Percentiles rank a stretch among this genome's conserved stretches.
These are phyloP conservation scores for Pandion haliaetus DNA, from an alignment of 2,113 vertebrate species.

Conservation along the genomic window DNA sequence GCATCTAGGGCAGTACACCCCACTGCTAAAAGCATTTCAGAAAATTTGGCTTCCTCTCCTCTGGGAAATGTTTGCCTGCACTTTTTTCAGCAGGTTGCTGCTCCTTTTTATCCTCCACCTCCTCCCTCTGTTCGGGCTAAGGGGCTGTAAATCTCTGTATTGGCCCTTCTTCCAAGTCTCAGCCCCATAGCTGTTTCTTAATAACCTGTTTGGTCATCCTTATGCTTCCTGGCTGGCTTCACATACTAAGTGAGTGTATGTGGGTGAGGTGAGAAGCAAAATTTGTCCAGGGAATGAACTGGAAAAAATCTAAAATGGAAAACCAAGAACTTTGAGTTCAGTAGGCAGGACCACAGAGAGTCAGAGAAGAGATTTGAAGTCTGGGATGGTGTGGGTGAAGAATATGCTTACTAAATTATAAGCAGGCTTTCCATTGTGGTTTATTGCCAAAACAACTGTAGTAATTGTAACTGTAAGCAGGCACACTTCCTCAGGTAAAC, in stretches of 20 bases:
- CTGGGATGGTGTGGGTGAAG: background rate
- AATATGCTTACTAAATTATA: background rate
- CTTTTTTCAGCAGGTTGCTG: background rate
- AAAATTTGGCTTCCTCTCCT: background rate
- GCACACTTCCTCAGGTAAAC: background rate
- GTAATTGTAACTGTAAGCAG: background rate
- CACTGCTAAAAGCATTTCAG: background rate
- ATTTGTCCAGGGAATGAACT: background rate
- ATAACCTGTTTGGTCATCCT: background rate
- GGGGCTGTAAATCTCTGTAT: background rate
- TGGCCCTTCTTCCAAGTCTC: background rate
- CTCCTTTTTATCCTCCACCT: background rate
- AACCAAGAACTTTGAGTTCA: background rate
- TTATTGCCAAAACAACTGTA: background rate
- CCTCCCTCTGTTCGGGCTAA: background rate
- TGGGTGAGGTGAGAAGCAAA: background rate
- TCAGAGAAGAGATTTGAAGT: background rate
- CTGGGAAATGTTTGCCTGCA: background rate
- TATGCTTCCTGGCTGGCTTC: background rate
- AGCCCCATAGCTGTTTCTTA: background rate
- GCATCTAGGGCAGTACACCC: background rate
- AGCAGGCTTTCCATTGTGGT: background rate
- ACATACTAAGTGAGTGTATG: background rate
- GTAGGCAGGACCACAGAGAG: background rate
- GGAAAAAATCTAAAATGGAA: background rate